phyloP scores from a whole-genome alignment of 2,113 vertebrate species.

The Xiphophorus maculatus region DNA sequence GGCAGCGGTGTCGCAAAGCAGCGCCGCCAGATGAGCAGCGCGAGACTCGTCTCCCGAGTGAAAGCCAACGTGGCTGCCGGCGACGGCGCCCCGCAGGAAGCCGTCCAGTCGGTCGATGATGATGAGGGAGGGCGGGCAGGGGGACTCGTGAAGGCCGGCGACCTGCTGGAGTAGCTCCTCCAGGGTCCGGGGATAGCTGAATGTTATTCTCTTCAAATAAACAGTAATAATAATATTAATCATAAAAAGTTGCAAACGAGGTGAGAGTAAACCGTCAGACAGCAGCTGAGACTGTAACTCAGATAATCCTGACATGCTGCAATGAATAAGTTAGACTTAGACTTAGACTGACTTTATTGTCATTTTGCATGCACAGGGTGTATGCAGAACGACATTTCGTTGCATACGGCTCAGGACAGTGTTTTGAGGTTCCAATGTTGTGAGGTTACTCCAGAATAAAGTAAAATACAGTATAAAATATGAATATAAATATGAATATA shows the following conservation, averaged over 20 bases:
- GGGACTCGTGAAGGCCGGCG: conserved; percentile 75
- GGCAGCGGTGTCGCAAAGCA: conserved; percentile 75
- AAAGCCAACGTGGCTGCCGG: conserved; percentile 11
- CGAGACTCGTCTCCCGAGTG: conserved; percentile 48
- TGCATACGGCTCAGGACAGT: too few relatives aligned
- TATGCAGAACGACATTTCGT: too few relatives aligned
- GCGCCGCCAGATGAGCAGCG: conserved; percentile 68
- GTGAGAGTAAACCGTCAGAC: not conserved
- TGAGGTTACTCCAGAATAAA: too few relatives aligned
- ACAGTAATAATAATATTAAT: not conserved
- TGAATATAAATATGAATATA: too few relatives aligned
- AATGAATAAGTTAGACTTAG: too few relatives aligned
- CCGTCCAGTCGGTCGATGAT: conserved; percentile 76
- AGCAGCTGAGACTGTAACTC: not conserved
- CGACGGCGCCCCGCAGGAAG: conserved; percentile 47
- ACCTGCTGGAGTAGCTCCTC: conserved; percentile 77
- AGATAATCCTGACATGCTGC: too few relatives aligned
- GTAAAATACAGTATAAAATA: too few relatives aligned
- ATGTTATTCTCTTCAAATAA: conserved; percentile 74
- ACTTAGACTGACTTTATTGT: too few relatives aligned
- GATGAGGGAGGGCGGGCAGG: conserved; percentile 68
- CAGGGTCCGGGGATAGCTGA: conserved; percentile 75
- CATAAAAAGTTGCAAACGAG: not conserved
- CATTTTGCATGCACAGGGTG: too few relatives aligned
- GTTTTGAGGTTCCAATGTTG: too few relatives aligned